Conservation (phyloP, 2,797 vertebrate genomes). For the Lophura swinhoii region DNA sequence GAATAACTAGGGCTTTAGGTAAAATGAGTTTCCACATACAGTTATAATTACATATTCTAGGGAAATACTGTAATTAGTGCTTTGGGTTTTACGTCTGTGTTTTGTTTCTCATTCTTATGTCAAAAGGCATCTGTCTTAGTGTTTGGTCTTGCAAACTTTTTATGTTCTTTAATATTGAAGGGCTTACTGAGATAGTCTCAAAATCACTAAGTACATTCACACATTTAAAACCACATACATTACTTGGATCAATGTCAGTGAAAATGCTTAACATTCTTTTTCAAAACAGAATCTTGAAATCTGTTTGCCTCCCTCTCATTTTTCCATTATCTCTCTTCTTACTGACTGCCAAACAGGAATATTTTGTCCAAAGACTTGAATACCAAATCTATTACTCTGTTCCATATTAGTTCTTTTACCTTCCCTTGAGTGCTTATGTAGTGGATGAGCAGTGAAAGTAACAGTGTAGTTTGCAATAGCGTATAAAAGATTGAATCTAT, state of each 20-base stretch:
- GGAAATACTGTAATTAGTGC: neutral
- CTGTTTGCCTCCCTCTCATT: slow-evolving; percentile 37
- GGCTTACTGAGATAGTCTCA: slow-evolving; percentile 4
- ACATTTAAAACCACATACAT: slow-evolving; percentile 20
- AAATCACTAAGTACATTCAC: slow-evolving; percentile 25
- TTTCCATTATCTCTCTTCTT: slow-evolving; percentile 37
- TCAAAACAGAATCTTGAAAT: slow-evolving; percentile 48
- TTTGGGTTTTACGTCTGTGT: neutral
- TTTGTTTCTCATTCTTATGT: slow-evolving; percentile 3
- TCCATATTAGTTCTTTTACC: neutral
- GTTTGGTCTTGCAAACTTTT: slow-evolving; percentile 6
- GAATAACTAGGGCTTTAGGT: neutral
- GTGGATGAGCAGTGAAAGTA: slow-evolving; percentile 14
- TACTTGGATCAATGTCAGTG: slow-evolving; percentile 3
- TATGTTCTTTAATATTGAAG: slow-evolving; percentile 7
- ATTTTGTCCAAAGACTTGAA: slow-evolving; percentile 14
- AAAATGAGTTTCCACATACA: neutral
- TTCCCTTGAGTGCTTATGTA: neutral
- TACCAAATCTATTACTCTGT: slow-evolving; percentile 29
- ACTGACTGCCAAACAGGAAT: slow-evolving; percentile 37
- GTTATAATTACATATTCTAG: neutral
- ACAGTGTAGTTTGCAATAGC: neutral
- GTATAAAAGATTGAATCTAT: slow-evolving; percentile 5
- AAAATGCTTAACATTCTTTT: slow-evolving; percentile 36
- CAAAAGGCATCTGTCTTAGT: slow-evolving; percentile 3